Evolutionary conservation across 64 coral and sea anemone genomes (phyloP).

Genomic region (Actinia tenebrosa): DNA sequence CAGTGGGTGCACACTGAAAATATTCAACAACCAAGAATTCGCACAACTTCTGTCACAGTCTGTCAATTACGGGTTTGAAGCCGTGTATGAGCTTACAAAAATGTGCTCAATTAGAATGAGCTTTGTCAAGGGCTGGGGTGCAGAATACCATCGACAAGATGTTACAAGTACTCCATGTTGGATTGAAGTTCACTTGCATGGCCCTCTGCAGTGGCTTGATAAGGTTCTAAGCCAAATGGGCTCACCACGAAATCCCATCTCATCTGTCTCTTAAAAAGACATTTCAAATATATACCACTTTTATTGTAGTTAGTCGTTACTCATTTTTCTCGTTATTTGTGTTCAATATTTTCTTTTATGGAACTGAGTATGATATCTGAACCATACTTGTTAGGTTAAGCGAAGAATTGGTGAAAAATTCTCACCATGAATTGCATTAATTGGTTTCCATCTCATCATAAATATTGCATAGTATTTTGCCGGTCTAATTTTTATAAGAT

Average conservation of each 20-base stretch:
- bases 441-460: not conserved
- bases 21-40: constrained; percentile 99
- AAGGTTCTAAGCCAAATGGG: constrained; percentile 98
- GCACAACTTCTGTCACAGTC: constrained; percentile 95
- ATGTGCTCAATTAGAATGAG: constrained; percentile 97
- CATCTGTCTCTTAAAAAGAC: constrained; percentile 83
- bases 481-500: not conserved
- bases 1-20: constrained; percentile 88
- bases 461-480: constrained; percentile 13
- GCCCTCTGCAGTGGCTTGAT: constrained; percentile 94
- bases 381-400: not conserved
- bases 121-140: constrained; percentile 99
- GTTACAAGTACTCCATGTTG: constrained; percentile 95
- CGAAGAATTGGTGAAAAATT: not conserved
- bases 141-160: constrained; percentile 97
- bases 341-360: not conserved
- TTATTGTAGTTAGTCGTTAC: not conserved
- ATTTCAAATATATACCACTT: not conserved
- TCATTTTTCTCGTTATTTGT: not conserved
- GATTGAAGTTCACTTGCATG: constrained; percentile 97
- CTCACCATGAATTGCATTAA: not conserved
- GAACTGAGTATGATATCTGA: not conserved
- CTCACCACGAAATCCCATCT: constrained; percentile 82
- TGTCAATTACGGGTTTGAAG: constrained; percentile 95
- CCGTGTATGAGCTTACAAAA: constrained; percentile 96